Percentiles rank a stretch among this genome's conserved stretches.
Evolutionary conservation across 1,140 invertebrate species (phyloP).

Genomic region (Drosophila prosaltans): DNA sequence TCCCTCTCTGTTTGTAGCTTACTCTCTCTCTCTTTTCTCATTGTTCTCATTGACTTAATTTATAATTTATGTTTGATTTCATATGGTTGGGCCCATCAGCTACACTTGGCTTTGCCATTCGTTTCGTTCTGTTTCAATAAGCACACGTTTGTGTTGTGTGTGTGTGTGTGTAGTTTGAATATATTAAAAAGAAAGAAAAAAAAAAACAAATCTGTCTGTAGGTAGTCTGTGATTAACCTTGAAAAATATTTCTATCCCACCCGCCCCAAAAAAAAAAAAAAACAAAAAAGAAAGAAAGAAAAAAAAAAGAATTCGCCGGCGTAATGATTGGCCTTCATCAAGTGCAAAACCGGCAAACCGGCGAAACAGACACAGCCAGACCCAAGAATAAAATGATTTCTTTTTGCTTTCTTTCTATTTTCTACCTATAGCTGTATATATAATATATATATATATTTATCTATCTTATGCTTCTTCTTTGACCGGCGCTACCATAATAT

Average conservation of each 20-base stretch:
- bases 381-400: not conserved
- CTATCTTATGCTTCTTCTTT: not conserved
- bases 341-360: conserved; percentile 65
- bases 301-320: conserved; percentile 9
- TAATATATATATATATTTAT: too few relatives aligned
- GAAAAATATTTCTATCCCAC: conserved; percentile 35
- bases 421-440: not conserved
- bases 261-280: conserved; percentile 6
- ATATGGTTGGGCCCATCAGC: conserved; percentile 17
- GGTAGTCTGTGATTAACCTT: conserved; percentile 60
- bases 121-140: conserved; percentile 47
- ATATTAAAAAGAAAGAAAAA: conserved; percentile 3
- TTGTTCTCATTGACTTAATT: conserved; percentile 31
- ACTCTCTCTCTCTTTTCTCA: not conserved
- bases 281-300: conserved; percentile 7
- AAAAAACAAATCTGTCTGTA: conserved; percentile 25
- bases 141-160: conserved; percentile 28
- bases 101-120: conserved; percentile 7
- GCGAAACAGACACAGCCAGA: not conserved
- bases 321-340: conserved; percentile 43
- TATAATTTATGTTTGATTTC: conserved; percentile 54
- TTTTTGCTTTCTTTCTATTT: conserved; percentile 22
- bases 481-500: conserved; percentile 2
- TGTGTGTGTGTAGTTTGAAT: conserved; percentile 12
- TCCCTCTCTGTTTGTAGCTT: not conserved